Base-by-base conservation (phyloP, 2,888 invertebrate species). In the Xanthia togata region DNA sequence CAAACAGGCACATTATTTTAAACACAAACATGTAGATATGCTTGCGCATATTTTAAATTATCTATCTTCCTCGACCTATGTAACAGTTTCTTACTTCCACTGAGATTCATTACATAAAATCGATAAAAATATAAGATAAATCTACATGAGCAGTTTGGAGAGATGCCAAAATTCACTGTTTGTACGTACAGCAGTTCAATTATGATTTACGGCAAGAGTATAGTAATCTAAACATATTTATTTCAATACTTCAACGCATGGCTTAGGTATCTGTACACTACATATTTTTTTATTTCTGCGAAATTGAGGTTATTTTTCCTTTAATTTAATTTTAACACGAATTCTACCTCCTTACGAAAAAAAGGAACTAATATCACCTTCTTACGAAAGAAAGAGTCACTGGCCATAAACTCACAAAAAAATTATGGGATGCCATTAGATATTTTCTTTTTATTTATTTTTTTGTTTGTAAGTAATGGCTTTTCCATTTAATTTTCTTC, bases 121-220 rank as follows among this genome's bases (percentile, higher is more conserved):
- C 69, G 73, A 84, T 79, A 87, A 87, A 81, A 87, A 87, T 87
- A 76, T 72, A 59, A 69, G 41, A 73, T 86, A 83, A 87, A 83
- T 71, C 69, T 73, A 67, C 57, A 47, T 35, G 3, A 20, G 44
- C 70, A 70, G 73, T 79, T 79, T 87, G 86, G 84, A 81, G 20
- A 57, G 12, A 8, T 17, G 88, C 86, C 86, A 87, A 76, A 62
- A 81, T 26, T 73, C 38, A 67, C 47, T 81, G 73, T 78, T 86
- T 76, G 74, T 76, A 73, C 47, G 59, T 72, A 55, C 64, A 64
- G 14, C 67, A 67, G 65, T 77, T 83, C 88, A 86, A 87, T 86
- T 81, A 87, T 87, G 86, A 87, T 87, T 87, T 87, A 83, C 63
- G 69, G 57, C 55, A 67, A 23, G 47, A 70, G 59, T 63, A 73